Percentiles rank a stretch among this genome's conserved stretches.
Conservation (phyloP, 1,140 invertebrate genomes). For the Camponotus vicinus region DNA sequence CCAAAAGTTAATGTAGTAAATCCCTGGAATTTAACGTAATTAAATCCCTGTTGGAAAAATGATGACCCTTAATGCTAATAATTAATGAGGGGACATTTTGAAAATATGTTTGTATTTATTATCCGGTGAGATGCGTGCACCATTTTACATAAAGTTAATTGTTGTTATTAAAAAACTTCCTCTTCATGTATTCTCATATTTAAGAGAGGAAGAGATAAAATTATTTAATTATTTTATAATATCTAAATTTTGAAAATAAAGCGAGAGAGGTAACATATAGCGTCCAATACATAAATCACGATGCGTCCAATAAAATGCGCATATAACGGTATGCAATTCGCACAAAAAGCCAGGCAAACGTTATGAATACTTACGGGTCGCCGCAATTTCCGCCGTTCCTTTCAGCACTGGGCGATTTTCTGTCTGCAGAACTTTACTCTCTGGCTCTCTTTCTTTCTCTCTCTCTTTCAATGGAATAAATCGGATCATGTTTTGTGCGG, state of each 20-base stretch:
- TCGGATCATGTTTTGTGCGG: constrained; percentile 60
- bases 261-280: constrained; percentile 8
- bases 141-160: not conserved
- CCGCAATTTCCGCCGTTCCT: constrained; percentile 52
- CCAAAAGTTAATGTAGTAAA: not conserved
- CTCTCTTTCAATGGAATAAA: constrained; percentile 44
- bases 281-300: constrained; percentile 36
- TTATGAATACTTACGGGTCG: constrained; percentile 60
- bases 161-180: not conserved
- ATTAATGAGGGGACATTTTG: not conserved
- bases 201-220: not conserved
- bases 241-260: constrained; percentile 14
- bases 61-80: not conserved
- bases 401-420: constrained; percentile 30
- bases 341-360: constrained; percentile 38
- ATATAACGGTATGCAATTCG: not conserved
- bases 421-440: constrained; percentile 4
- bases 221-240: constrained; percentile 8
- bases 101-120: not conserved
- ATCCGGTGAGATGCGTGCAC: not conserved
- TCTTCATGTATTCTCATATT: not conserved
- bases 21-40: not conserved
- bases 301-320: constrained; percentile 45
- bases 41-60: not conserved
- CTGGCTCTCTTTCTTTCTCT: too few relatives aligned